Base-by-base conservation (phyloP, 2,888 invertebrate species). In the Dicyrtoma fusca region DNA sequence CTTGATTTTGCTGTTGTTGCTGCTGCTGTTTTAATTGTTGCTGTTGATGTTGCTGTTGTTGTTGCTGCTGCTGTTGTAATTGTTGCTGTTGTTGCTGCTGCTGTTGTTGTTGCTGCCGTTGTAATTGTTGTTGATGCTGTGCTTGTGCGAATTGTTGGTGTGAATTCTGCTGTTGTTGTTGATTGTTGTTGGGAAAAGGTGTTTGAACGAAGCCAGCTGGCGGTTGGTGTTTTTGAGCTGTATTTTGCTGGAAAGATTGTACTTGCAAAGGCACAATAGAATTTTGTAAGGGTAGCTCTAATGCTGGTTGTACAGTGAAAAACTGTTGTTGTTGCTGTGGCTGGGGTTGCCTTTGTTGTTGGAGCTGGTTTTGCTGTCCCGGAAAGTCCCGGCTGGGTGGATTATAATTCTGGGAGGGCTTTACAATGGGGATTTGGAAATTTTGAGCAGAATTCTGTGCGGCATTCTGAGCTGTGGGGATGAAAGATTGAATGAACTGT, bases 51-150 rank as follows among this genome's bases (percentile, higher is more conserved):
- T 47, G 23, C 45, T 53, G 53, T 25, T 34, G 53, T 45, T 69
- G 70, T 42, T 53, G 44, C 34, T 13, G 11, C 44, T 55, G 45
- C 13, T 44, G 57, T 44, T 53, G 73, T 11, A 23, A 14, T 42
- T 25, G 5, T 26, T 42, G 66, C 14, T 71, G 64, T 42, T 63
- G 59, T 62, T 76, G 76, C 8, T 70, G 72, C 10, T 69, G 69
- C 13, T 45, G 44, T 49, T 17, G 47, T 14, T 45, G 53, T 23
- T 55, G 45, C 14, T 21, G 53, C 1, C 0, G 62, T 3, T 13
- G 68, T 10, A n/a, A n/a, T n/a, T n/a, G n/a, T n/a, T n/a, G n/a
- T n/a, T n/a, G 8, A 34, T 34, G 34, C 8, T 34, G 34, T 5
- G 8, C 8, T 5, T 34, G 34, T 5, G 34, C 34, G 8, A 34